Evolutionary conservation across 2,888 invertebrate genomes (phyloP), one percentile per base, ranked within the genome.

Genomic region (Halictus ligatus): DNA sequence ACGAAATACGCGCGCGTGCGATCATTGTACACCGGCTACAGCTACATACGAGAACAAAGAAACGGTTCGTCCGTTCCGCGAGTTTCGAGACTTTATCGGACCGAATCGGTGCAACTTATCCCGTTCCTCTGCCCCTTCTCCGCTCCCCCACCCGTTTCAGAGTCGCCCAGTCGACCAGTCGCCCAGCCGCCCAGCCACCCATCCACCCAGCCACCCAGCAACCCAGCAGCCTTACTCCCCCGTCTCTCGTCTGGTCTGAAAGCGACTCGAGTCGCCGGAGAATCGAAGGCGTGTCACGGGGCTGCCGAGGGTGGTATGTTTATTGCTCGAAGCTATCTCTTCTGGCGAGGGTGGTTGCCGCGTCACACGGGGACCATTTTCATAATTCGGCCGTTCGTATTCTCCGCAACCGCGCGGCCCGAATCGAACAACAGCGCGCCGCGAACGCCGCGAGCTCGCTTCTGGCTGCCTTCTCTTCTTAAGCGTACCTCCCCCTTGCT

Each of bases 301-400:
- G 83, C 76, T 78, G 82, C 86, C 76, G 87, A 83, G 89, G 87
- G 89, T 89, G 92, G 94, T 94, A 95, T 95, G 95, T 95, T 95
- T 95, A 95, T 95, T 94, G 94, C 95, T 93, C 90, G 92, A 91
- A 95, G 94, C 95, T 95, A 95, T 95, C 95, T 94, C 94, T 92
- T 92, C 92, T 91, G 89, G 92, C 90, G 92, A 93, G 94, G 94
- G 94, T 94, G 94, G 94, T 90, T 93, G 94, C 93, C 95, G 95
- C 95, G 95, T 95, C 95, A 95, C 95, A 95, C 94, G 92, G 95
- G 93, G 93, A 94, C 96, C 95, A 96, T 96, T 96, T 96, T 96
- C 96, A 96, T 96, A 96, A 96, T 96, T 96, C 95, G 95, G 96
- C 96, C 96, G 96, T 96, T 96, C 96, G 96, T 96, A 96, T 96